Base-by-base conservation (phyloP, 1,140 invertebrate species). In the Yoshiicerus persimilis region DNA sequence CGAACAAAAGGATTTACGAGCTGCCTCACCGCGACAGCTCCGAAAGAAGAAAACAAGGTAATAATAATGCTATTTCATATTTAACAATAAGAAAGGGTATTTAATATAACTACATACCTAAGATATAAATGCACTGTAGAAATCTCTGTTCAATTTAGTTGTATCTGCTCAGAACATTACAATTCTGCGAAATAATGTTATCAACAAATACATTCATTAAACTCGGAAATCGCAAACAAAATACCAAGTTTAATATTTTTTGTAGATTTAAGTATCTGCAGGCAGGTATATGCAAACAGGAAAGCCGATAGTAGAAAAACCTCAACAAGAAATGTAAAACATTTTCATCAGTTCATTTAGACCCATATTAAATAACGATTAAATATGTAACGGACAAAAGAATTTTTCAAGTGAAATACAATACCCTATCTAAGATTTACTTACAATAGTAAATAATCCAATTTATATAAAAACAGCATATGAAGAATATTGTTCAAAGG, bases 1-100 rank as follows among this genome's bases (percentile, higher is more conserved):
- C 64, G 62, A 87, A 75, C n/a, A 70, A 88, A 30, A 88, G 38
- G 47, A 85, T 85, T 62, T 62, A 56, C 27, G 39, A 85, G 84
- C 23, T 20, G 30, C 13, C 23, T 27, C 39, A 30, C 23, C 20
- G 36, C n/a, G n/a, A n/a, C n/a, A n/a, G n/a, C 36, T 41, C 86
- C 25, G 47, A 38, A 34, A 41, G 39, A 87, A 32, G 38, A 23
- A 85, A 85, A 56, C 56, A 56, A 85, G 39, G 20, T 56, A 85
- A 85, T 47, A 85, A 56, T 34, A 47, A 47, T 38, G 64, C 64
- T 70, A 30, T 25, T 70, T 70, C 10, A 70, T 30, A 30, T 11
- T 30, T 13, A n/a, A n/a, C n/a, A n/a, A n/a, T n/a, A n/a, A 47
- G 41, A 8, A 47, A 47, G 2, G 20, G 11, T 41, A 41, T 8